A percentile compares a stretch with the other conserved stretches of the same genome.
phyloP scores from a whole-genome alignment of 2,113 vertebrate genomes.

The Andinoacara biseriatus region DNA sequence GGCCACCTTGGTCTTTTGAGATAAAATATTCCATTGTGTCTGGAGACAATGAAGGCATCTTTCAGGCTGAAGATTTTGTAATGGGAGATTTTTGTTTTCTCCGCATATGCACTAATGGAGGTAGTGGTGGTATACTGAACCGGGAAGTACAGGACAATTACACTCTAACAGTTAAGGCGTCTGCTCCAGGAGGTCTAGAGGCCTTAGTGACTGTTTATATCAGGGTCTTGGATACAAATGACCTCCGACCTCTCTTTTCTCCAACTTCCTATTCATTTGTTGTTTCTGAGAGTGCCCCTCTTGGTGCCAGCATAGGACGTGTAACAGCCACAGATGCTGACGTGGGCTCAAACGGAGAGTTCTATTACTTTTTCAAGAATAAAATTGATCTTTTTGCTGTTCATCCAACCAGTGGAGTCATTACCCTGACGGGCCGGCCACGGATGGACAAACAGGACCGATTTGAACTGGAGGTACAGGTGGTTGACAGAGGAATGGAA shows the following conservation, averaged over 20 bases:
- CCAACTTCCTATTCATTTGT: conserved; percentile 93
- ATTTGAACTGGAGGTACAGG: conserved; percentile 91
- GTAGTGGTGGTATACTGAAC: conserved; percentile 90
- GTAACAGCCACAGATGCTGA: conserved; percentile 97
- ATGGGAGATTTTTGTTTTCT: conserved; percentile 98
- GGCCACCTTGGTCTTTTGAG: conserved; percentile 85
- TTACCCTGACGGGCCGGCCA: conserved; percentile 88
- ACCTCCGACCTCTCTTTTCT: conserved; percentile 94
- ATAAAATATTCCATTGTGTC: conserved; percentile 90
- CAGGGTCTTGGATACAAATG: conserved; percentile 95
- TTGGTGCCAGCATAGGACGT: conserved; percentile 91
- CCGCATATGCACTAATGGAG: conserved; percentile 92
- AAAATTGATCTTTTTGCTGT: conserved; percentile 92
- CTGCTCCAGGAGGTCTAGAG: conserved; percentile 88
- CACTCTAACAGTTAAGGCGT: conserved; percentile 90
- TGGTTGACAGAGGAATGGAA: conserved; percentile 95
- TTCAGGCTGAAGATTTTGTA: conserved; percentile 90
- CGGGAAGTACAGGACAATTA: conserved; percentile 96
- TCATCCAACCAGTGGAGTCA: conserved; percentile 93
- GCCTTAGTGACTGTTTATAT: conserved; percentile 90
- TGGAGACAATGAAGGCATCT: conserved; percentile 91
- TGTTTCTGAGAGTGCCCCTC: conserved; percentile 89
- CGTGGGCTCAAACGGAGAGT: conserved; percentile 93
- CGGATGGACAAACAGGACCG: conserved; percentile 86
- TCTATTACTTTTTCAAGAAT: conserved; percentile 96